Percentiles rank a stretch among this genome's conserved stretches.
phyloP scores from a whole-genome alignment of 2,797 vertebrate genomes.

The Cossypha niveicapilla region DNA sequence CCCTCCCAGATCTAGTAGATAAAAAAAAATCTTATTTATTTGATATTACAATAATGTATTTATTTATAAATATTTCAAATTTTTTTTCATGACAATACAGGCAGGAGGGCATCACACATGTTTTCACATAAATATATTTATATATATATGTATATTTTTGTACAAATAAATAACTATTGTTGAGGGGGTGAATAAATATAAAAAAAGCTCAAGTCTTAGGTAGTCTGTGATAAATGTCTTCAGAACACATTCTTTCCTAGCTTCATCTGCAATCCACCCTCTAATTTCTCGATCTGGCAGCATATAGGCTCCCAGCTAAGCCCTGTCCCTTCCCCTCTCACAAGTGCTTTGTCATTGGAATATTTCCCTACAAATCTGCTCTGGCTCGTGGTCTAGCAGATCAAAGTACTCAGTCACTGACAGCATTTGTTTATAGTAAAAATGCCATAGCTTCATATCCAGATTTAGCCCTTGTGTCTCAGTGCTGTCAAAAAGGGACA shows the following conservation, averaged over 20 bases:
- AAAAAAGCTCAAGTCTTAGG: background rate
- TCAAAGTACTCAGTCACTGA: slow-evolving; percentile 20
- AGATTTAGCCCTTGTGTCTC: slow-evolving; percentile 1
- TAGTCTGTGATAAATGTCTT: background rate
- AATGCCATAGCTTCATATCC: slow-evolving; percentile 37
- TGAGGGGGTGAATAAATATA: background rate
- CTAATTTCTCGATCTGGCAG: background rate
- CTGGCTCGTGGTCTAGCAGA: background rate
- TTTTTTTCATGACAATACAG: background rate
- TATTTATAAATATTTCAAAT: background rate
- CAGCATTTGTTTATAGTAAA: slow-evolving; percentile 48
- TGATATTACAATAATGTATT: background rate
- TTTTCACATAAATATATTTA: background rate
- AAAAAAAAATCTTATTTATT: background rate
- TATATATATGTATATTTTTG: background rate
- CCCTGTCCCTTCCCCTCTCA: background rate
- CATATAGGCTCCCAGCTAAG: background rate
- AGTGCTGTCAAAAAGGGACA: slow-evolving; percentile 27
- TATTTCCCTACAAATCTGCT: slow-evolving; percentile 17
- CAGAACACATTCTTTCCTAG: background rate
- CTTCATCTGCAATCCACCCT: background rate
- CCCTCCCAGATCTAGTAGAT: background rate
- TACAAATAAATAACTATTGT: background rate
- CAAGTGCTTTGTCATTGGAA: background rate
- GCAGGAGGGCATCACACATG: background rate